Base-by-base conservation (phyloP, 2,888 invertebrate species). In the Dryomyza anilis region DNA sequence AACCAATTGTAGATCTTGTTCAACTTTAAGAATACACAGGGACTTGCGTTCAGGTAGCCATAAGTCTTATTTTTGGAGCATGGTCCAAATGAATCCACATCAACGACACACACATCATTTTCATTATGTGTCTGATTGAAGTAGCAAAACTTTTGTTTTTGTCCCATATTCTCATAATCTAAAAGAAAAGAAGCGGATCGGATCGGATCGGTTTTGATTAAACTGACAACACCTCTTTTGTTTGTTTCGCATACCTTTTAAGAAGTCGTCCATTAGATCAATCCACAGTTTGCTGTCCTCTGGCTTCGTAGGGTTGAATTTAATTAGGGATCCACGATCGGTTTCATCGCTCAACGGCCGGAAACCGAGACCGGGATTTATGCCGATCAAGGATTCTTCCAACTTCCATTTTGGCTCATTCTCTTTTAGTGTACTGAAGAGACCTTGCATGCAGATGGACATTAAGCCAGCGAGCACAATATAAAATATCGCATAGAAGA, bases 401-500 rank as follows among this genome's bases (percentile, higher is more conserved):
- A 94, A 85, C 63, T 87, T 88, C 87, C 90, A 96, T 72, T 86
- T 90, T 0, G 97, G 97, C 69, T 86, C 85, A n/a, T 86, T 82
- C 1, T 87, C 81, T 69, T 89, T 87, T 67, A 96, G 78, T 0
- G 91, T 89, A 48, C 88, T 84, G 74, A 93, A 85, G 72, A 98
- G 87, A 1, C 91, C 92, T 67, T 92, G 89, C 88, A 96, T 89
- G 83, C 96, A 95, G 59, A 94, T 88, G 0, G 92, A 87, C 83
- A 96, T 97, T 76, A 98, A 85, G 7, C 91, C 88, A 16, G 92
- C 92, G 79, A 98, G 86, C 65, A 89, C 88, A 55, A 89, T 86
- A 85, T 96, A 98, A 87, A 97, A 98, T 70, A 95, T 87, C 50
- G 87, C 70, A 85, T 98, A 98, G 86, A 98, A 98, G 0, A 90